Base-by-base conservation (phyloP, 2,797 vertebrate species). In the Sylvilagus floridanus region DNA sequence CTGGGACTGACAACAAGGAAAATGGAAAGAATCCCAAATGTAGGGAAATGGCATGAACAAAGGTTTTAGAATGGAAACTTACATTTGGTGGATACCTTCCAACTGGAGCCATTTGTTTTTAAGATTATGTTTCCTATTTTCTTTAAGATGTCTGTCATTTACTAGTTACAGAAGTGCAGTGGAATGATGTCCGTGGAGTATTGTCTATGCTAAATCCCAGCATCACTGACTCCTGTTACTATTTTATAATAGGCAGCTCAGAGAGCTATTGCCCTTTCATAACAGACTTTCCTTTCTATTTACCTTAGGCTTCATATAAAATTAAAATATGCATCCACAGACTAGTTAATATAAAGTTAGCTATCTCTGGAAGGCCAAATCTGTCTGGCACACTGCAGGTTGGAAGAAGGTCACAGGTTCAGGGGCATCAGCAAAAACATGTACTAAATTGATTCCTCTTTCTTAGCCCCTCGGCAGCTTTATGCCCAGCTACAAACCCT, bases 181-280 rank as follows among this genome's bases (percentile, higher is more conserved):
- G 10, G 19, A 24, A 30, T 77, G 54, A 66, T 10, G 3, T 47
- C 85, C 83, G 42, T 81, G 76, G 52, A 71, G 54, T 35, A 72
- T 4, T 47, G 24, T 71, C 47, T 81, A 78, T 4, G 76, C 22
- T n/a, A 50, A 78, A 28, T 52, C 14, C 63, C 57, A 81, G 30
- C 65, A 63, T 89, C 75, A 32, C 83, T 54, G 13, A 68, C 57
- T 96, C 47, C n/a, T 91, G 54, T 72, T 72, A 26, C 57, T 72
- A 68, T 93, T 84, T 89, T 84, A 71, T 89, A 69, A 76, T 17
- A 82, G 52, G 69, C 72, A 84, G 68, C 92, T 94, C 54, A 83
- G 66, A 83, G 37, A 93, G 26, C 72, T 84, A 77, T 54, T 86
- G 54, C 13, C 26, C 86, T 93, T 91, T 86, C 77, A 81, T 72